Evolutionary conservation across 2,113 vertebrate species (phyloP).

Genomic region (Colossoma macropomum): DNA sequence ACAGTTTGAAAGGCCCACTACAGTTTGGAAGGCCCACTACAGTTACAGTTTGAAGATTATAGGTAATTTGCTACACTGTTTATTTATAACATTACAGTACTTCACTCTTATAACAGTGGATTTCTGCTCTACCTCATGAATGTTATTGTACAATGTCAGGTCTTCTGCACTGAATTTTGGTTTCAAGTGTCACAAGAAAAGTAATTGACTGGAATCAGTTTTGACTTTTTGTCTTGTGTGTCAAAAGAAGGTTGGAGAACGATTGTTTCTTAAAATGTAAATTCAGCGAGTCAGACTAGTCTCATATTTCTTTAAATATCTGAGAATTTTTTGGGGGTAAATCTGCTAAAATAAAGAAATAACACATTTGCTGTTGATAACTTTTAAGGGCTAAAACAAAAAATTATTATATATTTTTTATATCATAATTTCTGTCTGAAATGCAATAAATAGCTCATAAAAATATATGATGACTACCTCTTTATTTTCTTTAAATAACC

Average conservation of each 20-base stretch:
- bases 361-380: neutral
- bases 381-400: neutral
- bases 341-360: neutral
- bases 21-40: no score
- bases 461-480: neutral
- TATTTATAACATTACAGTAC: neutral
- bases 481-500: neutral
- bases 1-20: no score
- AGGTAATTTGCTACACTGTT: neutral
- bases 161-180: slow-evolving; percentile 1
- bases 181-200: neutral
- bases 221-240: neutral
- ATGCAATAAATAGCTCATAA: slow-evolving; percentile 16
- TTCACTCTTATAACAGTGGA: neutral
- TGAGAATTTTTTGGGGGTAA: neutral
- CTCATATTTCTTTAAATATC: neutral
- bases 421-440: slow-evolving; percentile 14
- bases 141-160: neutral
- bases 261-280: neutral
- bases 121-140: slow-evolving; percentile 32
- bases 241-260: neutral
- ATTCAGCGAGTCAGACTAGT: neutral
- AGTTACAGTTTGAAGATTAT: neutral
- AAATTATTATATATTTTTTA: slow-evolving; percentile 20
- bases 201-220: neutral